Percentiles rank a stretch among this genome's conserved stretches.
These are phyloP conservation scores for Drosophila suboccidentalis DNA, from an alignment of 2,888 invertebrate genomes.

Conservation along the genomic window DNA sequence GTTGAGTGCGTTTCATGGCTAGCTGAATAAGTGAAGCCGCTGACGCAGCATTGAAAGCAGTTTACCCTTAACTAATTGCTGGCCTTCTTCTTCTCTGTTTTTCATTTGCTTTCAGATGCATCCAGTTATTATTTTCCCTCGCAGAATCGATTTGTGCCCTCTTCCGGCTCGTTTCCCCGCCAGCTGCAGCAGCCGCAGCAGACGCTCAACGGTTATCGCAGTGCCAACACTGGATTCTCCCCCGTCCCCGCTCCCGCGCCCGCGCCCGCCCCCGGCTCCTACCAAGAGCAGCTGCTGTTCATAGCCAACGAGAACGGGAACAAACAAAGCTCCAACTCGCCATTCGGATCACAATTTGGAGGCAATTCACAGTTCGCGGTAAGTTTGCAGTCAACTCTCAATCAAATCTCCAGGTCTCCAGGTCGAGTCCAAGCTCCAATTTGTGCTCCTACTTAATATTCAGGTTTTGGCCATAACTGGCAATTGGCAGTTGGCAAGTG, in stretches of 20 bases:
- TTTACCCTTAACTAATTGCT: constrained; percentile 52
- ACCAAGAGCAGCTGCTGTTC: constrained; percentile 84
- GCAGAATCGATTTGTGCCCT: constrained; percentile 85
- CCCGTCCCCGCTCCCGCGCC: constrained; percentile 61
- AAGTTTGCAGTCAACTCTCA: constrained; percentile 44
- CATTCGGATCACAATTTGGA: constrained; percentile 72
- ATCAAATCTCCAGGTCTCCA: constrained; percentile 13
- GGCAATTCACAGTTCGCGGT: constrained; percentile 65
- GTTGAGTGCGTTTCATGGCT: constrained; percentile 61
- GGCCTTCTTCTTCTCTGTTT: constrained; percentile 31
- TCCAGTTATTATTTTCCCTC: constrained; percentile 83
- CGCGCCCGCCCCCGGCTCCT: constrained; percentile 78
- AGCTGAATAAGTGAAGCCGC: constrained; percentile 24
- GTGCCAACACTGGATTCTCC: constrained; percentile 52
- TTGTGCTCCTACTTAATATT: constrained; percentile 38
- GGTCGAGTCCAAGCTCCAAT: constrained; percentile 1
- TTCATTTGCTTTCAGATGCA: constrained; percentile 76
- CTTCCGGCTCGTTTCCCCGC: constrained; percentile 77
- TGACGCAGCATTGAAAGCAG: constrained; percentile 13
- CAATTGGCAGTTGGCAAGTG: constrained; percentile 3
- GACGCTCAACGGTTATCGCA: constrained; percentile 51
- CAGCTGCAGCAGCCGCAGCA: constrained; percentile 58
- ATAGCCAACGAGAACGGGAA: constrained; percentile 77
- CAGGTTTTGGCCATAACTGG: constrained; percentile 35
- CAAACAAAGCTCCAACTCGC: constrained; percentile 55